Base-by-base conservation (phyloP, 2,888 invertebrate species). In the Melanargia galathea region DNA sequence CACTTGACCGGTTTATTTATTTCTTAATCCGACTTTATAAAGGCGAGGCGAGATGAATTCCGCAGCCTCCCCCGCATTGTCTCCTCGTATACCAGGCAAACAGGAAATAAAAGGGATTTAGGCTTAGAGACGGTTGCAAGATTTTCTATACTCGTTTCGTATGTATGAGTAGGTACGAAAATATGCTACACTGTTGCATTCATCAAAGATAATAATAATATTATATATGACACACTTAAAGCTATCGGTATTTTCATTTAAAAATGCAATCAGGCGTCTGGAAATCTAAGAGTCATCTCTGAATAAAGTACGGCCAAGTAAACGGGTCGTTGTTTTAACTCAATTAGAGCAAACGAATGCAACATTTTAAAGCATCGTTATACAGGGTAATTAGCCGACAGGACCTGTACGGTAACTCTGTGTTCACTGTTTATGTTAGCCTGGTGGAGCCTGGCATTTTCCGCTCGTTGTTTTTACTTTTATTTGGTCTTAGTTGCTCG, bases 341-440 rank as follows among this genome's bases (percentile, higher is more conserved):
- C 81, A 82, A 83, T 87, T 84, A 82, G 78, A 71, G 72, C 68
- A 65, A 72, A 77, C 74, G 72, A 75, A 70, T 81, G 81, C 77
- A 26, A 80, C 83, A 81, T 80, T 81, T 83, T 84, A 86, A 82
- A 81, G 82, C 82, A 82, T 81, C 77, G 75, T 77, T 78, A 78
- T 78, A 75, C 73, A 74, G 76, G 73, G 81, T 82, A 86, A 87
- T 86, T 84, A 84, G 78, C 75, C 72, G 70, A 70, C 74, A 70
- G 78, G 72, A 75, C 73, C 77, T 74, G 73, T 78, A 73, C 71
- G 71, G 75, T 76, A 80, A 77, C 82, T 82, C 78, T 75, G 79
- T 83, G 79, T 84, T 83, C 82, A 84, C 83, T 83, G 79, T 84
- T 83, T 83, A 84, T 83, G 77, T 77, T 78, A 70, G 73, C 76